Conservation (phyloP, 1,140 invertebrate genomes). For the Apolygus lucorum region DNA sequence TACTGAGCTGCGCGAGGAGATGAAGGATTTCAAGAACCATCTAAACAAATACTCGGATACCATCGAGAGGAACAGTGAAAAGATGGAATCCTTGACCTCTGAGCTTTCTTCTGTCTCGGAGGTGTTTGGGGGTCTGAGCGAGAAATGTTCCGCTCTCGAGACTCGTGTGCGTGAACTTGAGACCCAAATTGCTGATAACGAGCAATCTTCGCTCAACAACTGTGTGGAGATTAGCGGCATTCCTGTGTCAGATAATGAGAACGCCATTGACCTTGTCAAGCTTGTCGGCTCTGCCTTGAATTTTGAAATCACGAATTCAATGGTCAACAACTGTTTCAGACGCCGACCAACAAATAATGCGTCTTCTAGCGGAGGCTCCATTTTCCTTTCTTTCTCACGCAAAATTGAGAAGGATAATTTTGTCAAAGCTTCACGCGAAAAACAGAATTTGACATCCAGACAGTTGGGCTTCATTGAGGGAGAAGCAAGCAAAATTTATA, state of each 20-base stretch:
- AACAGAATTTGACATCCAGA: not conserved
- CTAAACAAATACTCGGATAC: not conserved
- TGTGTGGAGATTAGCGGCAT: not conserved
- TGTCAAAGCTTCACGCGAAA: not conserved
- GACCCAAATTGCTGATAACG: not conserved
- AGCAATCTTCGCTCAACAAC: not conserved
- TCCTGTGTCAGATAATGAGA: not conserved
- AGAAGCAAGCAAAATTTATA: not conserved
- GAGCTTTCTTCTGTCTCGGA: not conserved
- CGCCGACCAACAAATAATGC: not conserved
- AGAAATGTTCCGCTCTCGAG: not conserved
- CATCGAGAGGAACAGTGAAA: not conserved
- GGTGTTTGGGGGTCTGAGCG: not conserved
- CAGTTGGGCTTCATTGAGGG: not conserved
- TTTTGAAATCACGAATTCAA: not conserved
- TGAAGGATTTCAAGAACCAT: not conserved
- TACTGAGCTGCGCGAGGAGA: not conserved
- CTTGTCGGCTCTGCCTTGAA: not conserved
- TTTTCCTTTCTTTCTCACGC: not conserved
- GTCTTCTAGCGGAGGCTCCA: not conserved
- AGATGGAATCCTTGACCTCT: too few relatives aligned
- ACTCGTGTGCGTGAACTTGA: not conserved
- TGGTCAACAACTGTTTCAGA: not conserved
- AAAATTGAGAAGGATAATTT: not conserved
- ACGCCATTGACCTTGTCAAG: not conserved